Percentiles rank a stretch among this genome's conserved stretches.
phyloP scores from a whole-genome alignment of 2,797 vertebrate species.

The Tarsius wallacei region DNA sequence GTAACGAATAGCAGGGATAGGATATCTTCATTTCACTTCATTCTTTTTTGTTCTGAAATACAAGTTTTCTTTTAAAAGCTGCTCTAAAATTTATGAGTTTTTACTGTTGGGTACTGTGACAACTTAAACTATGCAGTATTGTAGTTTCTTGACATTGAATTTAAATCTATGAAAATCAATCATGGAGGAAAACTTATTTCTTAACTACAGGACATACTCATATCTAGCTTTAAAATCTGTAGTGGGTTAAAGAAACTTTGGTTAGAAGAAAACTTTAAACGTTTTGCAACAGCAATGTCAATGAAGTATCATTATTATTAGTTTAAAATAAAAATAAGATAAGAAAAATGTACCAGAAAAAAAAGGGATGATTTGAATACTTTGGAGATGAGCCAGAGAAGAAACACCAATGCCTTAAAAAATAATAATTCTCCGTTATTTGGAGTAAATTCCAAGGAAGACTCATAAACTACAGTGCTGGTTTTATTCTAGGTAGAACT shows the following conservation, averaged over 20 bases:
- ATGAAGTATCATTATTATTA: slow-evolving; percentile 79
- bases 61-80: slow-evolving; percentile 74
- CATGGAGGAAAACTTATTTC: slow-evolving; percentile 85
- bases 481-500: slow-evolving; percentile 1
- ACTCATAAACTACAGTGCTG: background rate
- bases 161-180: slow-evolving; percentile 86
- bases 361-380: slow-evolving; percentile 33
- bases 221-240: slow-evolving; percentile 76
- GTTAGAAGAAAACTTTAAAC: slow-evolving; percentile 76
- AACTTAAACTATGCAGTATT: slow-evolving; percentile 70
- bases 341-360: slow-evolving; percentile 50
- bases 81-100: slow-evolving; percentile 75
- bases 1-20: background rate
- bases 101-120: slow-evolving; percentile 74
- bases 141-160: slow-evolving; percentile 79
- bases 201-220: slow-evolving; percentile 82
- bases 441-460: slow-evolving; percentile 43
- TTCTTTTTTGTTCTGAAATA: slow-evolving; percentile 40
- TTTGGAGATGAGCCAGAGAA: slow-evolving; percentile 43
- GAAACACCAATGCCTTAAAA: background rate
- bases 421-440: background rate
- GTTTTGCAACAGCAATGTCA: slow-evolving; percentile 76
- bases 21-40: slow-evolving; percentile 52
- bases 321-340: slow-evolving; percentile 76
- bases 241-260: slow-evolving; percentile 38